Conservation (phyloP, 2,113 vertebrate genomes). For the Phrynosoma platyrhinos region DNA sequence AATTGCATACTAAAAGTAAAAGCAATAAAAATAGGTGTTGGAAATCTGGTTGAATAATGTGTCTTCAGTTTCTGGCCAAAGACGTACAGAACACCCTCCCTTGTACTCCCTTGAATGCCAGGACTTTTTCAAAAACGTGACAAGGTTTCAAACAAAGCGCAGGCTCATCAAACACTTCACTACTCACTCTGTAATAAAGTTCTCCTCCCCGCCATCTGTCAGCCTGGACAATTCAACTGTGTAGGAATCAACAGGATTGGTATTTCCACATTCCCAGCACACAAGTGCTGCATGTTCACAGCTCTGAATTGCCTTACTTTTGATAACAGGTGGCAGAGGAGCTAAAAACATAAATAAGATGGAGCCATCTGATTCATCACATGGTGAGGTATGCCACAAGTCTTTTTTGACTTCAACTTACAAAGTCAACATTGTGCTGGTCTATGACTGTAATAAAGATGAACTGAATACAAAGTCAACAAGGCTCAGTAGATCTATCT, state of each 20-base stretch:
- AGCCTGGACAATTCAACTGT: constrained; percentile 86
- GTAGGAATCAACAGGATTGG: constrained; percentile 94
- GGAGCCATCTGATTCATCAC: constrained; percentile 32
- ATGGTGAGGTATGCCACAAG: neutral
- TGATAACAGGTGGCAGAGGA: constrained; percentile 85
- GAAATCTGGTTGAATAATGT: neutral
- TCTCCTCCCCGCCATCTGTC: constrained; percentile 45
- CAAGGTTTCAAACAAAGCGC: constrained; percentile 3
- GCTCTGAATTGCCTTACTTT: constrained; percentile 80
- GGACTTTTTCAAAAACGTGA: neutral
- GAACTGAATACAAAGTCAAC: too few relatives aligned
- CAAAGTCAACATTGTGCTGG: neutral
- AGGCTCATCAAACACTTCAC: too few relatives aligned
- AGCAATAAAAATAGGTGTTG: neutral
- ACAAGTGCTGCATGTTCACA: constrained; percentile 88
- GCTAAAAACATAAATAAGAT: constrained; percentile 73
- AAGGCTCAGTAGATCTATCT: neutral
- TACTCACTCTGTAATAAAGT: constrained; percentile 79
- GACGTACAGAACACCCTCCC: neutral
- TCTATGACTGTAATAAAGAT: too few relatives aligned
- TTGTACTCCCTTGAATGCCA: neutral
- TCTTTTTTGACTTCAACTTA: neutral
- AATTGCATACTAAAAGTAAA: neutral
- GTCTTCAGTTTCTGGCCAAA: neutral
- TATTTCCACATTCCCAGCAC: constrained; percentile 91